Percentiles rank a stretch among this genome's conserved stretches.
These are phyloP conservation scores for Oncorhynchus tshawytscha DNA, from an alignment of 2,113 vertebrate species.

Conservation along the genomic window DNA sequence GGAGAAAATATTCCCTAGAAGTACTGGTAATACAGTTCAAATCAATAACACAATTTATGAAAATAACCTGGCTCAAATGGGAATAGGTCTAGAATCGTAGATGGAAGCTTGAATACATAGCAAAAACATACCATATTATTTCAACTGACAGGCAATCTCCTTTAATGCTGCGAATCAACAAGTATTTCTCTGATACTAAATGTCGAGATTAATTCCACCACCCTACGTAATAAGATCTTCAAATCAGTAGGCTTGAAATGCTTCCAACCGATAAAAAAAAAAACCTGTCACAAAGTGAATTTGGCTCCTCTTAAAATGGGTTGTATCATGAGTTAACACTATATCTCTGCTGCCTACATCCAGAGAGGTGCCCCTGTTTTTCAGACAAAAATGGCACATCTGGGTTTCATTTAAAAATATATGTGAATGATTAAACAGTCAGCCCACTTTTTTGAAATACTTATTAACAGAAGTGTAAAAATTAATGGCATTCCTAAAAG, in stretches of 20 bases:
- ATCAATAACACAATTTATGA: slow-evolving; percentile 20
- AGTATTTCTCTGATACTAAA: slow-evolving; percentile 87
- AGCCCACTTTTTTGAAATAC: neutral
- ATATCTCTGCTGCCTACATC: neutral
- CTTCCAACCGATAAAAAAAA: slow-evolving; percentile 80
- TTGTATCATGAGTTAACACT: neutral
- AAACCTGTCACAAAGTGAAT: slow-evolving; percentile 90
- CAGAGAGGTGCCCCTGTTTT: neutral
- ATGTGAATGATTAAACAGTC: neutral
- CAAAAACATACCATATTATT: slow-evolving; percentile 47
- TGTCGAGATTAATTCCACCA: slow-evolving; percentile 91
- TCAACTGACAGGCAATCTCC: slow-evolving; percentile 57
- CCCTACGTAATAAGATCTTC: slow-evolving; percentile 84
- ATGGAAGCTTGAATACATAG: slow-evolving; percentile 27
- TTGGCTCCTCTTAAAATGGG: slow-evolving; percentile 55
- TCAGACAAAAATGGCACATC: neutral
- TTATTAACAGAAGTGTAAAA: neutral
- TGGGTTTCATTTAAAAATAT: neutral
- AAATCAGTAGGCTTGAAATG: slow-evolving; percentile 84
- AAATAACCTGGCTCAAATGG: slow-evolving; percentile 1
- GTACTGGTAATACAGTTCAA: neutral
- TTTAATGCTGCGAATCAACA: slow-evolving; percentile 80
- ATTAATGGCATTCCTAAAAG: neutral
- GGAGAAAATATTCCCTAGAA: neutral
- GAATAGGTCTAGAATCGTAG: neutral